Evolutionary conservation across 2,797 vertebrate genomes (phyloP).

Genomic region (Catharus ustulatus): DNA sequence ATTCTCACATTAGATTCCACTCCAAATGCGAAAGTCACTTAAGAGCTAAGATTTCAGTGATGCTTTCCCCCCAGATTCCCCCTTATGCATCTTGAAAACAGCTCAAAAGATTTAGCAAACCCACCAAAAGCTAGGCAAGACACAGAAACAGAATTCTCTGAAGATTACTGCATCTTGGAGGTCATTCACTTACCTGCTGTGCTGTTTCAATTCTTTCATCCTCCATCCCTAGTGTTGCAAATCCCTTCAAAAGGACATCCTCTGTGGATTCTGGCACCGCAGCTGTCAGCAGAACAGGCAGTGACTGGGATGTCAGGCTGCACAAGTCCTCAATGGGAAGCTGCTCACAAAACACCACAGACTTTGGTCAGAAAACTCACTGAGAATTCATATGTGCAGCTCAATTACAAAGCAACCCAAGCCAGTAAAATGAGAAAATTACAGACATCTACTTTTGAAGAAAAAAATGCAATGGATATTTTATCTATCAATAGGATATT

Average conservation of each 20-base stretch:
- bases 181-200: slow-evolving; percentile 84
- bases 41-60: not conserved
- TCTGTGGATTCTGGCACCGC: slow-evolving; percentile 90
- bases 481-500: not conserved
- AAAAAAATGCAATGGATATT: not conserved
- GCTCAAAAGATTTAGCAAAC: not conserved
- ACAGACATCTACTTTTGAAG: not conserved
- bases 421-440: not conserved
- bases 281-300: slow-evolving; percentile 80
- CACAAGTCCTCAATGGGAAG: slow-evolving; percentile 95
- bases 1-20: not conserved
- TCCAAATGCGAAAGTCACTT: not conserved
- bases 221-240: slow-evolving; percentile 87
- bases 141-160: not conserved
- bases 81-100: not conserved
- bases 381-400: not conserved
- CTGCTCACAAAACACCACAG: slow-evolving; percentile 73
- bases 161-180: not conserved
- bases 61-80: not conserved
- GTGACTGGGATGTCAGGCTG: slow-evolving; percentile 84
- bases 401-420: not conserved
- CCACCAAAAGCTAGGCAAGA: not conserved
- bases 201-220: slow-evolving; percentile 92
- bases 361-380: not conserved
- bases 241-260: slow-evolving; percentile 89